phyloP scores from a whole-genome alignment of 2,888 invertebrate genomes.

The Lepidocyrtoides sp. region DNA sequence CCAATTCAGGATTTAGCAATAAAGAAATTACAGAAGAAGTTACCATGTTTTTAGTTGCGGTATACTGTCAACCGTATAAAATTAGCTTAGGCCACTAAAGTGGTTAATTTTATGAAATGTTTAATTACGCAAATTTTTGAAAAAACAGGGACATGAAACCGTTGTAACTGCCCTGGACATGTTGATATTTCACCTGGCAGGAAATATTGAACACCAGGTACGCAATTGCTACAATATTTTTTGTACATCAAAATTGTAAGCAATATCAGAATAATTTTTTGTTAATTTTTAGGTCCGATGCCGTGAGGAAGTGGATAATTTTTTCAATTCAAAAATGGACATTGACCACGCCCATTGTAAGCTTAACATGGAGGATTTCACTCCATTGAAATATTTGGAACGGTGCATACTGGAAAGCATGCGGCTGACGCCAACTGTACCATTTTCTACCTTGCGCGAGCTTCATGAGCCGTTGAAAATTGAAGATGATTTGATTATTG shows the following conservation, averaged over 20 bases:
- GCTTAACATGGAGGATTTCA: not conserved
- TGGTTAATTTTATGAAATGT: too few relatives aligned
- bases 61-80: too few relatives aligned
- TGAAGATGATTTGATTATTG: not conserved
- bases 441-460: not conserved
- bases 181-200: not conserved
- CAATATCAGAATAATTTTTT: not conserved
- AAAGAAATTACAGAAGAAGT: not conserved
- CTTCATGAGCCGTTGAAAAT: not conserved
- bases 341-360: too few relatives aligned
- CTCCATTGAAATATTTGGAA: not conserved
- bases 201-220: not conserved
- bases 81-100: too few relatives aligned
- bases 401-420: not conserved
- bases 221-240: not conserved
- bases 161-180: not conserved
- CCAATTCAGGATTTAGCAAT: not conserved
- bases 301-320: not conserved
- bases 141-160: constrained; percentile 7
- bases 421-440: not conserved
- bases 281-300: not conserved
- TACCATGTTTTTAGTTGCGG: not conserved
- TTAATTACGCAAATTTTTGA: too few relatives aligned
- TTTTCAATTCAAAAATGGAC: not conserved
- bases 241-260: not conserved